Base-by-base conservation (phyloP, 2,113 vertebrate species). In the Gnathochromis pfefferi region DNA sequence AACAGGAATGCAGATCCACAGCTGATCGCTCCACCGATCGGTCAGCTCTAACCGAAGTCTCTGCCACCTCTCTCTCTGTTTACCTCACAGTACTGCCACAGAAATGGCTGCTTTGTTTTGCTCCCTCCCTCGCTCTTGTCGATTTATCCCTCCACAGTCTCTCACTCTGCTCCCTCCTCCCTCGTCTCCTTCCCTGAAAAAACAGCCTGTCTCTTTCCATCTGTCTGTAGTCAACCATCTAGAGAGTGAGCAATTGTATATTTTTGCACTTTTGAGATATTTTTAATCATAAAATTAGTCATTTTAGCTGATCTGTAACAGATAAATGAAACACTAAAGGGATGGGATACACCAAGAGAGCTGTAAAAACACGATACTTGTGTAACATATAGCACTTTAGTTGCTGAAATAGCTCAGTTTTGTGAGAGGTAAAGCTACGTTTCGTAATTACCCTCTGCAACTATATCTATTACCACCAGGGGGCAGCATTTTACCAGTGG, bases 71-170 rank as follows among this genome's bases (percentile, higher is more conserved):
- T 35, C 33, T 81, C 84, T 82, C 51, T 85, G 85, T 89, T 86
- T 85, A 88, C 86, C 78, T 92, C 90, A 55, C 28, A 21, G n/a
- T 35, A 1, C 45, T 60, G 90, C 89, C 82, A 68, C 80, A 88
- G 85, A 83, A 90, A 90, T 82, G 91, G 88, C 88, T 81, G 81
- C 87, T 92, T 83, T 89, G 84, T 89, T 89, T 86, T 81, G 73
- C 82, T 63, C 51, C n/a, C 14, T 57, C 89, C 42, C 60, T 60
- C 42, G 53, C 31, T n/a, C 40, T 85, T 84, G 9, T 63, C 31
- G 19, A 42, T 82, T 84, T 70, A 17, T 55, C 38, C 58, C 60
- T 83, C 87, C 28, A 23, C 75, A 33, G 7, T 68, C 86, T 58
- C 65, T 57, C 80, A 31, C n/a, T 6, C 33, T 82, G 19, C 70